Evolutionary conservation across 2,113 vertebrate genomes (phyloP).

Genomic region (Prionailurus bengalensis): DNA sequence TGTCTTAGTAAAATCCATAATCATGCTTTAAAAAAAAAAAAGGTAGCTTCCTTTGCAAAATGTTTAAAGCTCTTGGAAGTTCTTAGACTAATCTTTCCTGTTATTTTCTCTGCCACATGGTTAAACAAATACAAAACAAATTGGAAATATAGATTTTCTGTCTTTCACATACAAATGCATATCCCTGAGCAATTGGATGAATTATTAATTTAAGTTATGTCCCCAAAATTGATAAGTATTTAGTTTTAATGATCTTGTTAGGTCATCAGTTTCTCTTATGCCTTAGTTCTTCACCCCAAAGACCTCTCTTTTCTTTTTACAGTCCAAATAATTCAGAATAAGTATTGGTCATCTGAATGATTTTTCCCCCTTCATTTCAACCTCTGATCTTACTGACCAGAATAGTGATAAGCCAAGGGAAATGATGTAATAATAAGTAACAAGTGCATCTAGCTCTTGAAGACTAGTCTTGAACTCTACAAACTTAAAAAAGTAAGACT

Average conservation of each 20-base stretch:
- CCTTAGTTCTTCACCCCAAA: neutral
- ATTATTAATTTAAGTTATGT: conserved; percentile 94
- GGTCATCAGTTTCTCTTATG: conserved; percentile 84
- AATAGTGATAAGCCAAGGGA: conserved; percentile 66
- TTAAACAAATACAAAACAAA: conserved; percentile 64
- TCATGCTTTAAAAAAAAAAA: neutral
- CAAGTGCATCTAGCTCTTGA: neutral
- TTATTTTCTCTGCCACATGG: conserved; percentile 1
- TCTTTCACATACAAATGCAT: conserved; percentile 92
- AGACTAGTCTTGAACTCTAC: neutral
- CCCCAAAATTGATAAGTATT: conserved; percentile 88
- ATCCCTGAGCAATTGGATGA: conserved; percentile 90
- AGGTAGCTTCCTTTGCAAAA: neutral
- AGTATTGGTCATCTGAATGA: conserved; percentile 86
- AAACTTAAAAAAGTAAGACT: neutral
- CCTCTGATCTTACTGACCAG: conserved; percentile 59
- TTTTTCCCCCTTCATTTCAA: conserved; percentile 87
- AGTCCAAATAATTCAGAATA: neutral
- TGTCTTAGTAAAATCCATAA: neutral
- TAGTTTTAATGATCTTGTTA: conserved; percentile 91
- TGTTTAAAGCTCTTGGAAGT: neutral
- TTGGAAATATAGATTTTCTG: conserved; percentile 92
- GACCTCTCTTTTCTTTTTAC: neutral
- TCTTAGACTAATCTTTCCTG: neutral
- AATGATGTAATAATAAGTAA: conserved; percentile 36